Base-by-base conservation (phyloP, 2,113 vertebrate genomes). In the Thunnus maccoyii region DNA sequence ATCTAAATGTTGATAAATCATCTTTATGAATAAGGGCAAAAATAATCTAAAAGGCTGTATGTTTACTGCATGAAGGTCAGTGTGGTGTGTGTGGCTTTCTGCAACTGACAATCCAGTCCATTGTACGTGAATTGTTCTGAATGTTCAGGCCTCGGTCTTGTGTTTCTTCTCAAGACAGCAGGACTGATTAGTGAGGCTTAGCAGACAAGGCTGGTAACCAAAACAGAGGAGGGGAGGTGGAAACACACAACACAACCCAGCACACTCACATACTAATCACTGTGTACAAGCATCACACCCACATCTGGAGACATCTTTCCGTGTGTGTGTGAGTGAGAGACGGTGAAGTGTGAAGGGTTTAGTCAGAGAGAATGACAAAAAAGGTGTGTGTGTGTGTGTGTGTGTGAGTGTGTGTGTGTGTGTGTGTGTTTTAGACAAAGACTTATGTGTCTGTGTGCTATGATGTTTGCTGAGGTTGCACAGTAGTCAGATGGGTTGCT, bases 161-260 rank as follows among this genome's bases (percentile, higher is more conserved):
- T 72, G 56, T 84, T 84, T 78, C 64, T 81, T 46, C 66, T 76
- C 46, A 32, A 69, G 65, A 83, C 84, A 79, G 74, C 66, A 30
- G 72, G 48, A 65, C 57, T 88, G 85, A 81, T 83, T 75, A 78
- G 48, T 91, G 86, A 92, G 56, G 36, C 78, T 88, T 32, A 80
- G 67, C 90, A 91, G 90, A 84, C 75, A 22, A 88, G 65, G 66
- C 51, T 72, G 79, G 88, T 90, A 93, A 90, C 90, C 87, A 92
- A 88, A 93, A 92, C 88, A 92, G 65, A 89, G 73, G 82, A 86
- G 86, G 78, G 50, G 86, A 89, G 68, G 22, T 80, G 80, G 65
- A 91, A 84, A 90, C 76, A 80, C 68, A 89, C 66, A 83, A 71
- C 69, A 60, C 67, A 41, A 61, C 51, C 36, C 65, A 62, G 22